Evolutionary conservation across 2,888 invertebrate species (phyloP).

Genomic region (Hypolimnas misippus): DNA sequence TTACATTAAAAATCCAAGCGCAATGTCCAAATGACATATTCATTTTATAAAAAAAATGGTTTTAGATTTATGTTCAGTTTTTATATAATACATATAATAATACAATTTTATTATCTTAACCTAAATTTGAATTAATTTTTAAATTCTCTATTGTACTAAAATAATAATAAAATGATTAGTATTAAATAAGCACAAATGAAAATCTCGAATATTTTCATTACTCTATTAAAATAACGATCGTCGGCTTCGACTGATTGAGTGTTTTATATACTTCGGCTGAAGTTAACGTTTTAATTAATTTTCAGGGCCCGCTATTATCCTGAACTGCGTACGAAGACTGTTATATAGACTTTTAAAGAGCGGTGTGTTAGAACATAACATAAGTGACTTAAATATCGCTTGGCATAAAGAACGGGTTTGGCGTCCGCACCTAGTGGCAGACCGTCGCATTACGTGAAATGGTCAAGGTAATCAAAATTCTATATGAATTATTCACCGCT

Average conservation of each 20-base stretch:
- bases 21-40: background rate
- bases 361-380: slow-evolving; percentile 52
- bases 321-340: slow-evolving; percentile 74
- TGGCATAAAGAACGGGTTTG: slow-evolving; percentile 60
- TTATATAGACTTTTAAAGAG: slow-evolving; percentile 64
- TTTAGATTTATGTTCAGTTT: too few relatives aligned
- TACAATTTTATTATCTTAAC: too few relatives aligned
- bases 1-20: too few relatives aligned
- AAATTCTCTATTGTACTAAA: background rate
- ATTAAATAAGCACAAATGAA: background rate
- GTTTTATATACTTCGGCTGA: slow-evolving; percentile 20
- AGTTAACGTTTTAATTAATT: slow-evolving; percentile 60
- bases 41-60: background rate
- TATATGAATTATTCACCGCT: slow-evolving; percentile 75
- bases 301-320: slow-evolving; percentile 77
- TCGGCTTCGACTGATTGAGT: slow-evolving; percentile 16
- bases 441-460: slow-evolving; percentile 77
- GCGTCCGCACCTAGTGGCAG: slow-evolving; percentile 62
- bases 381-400: slow-evolving; percentile 65
- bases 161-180: background rate
- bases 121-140: too few relatives aligned
- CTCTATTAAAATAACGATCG: background rate
- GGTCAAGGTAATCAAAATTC: slow-evolving; percentile 80
- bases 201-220: background rate
- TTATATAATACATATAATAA: too few relatives aligned